Conservation (phyloP, 1,140 invertebrate genomes). For the Riptortus pedestris region DNA sequence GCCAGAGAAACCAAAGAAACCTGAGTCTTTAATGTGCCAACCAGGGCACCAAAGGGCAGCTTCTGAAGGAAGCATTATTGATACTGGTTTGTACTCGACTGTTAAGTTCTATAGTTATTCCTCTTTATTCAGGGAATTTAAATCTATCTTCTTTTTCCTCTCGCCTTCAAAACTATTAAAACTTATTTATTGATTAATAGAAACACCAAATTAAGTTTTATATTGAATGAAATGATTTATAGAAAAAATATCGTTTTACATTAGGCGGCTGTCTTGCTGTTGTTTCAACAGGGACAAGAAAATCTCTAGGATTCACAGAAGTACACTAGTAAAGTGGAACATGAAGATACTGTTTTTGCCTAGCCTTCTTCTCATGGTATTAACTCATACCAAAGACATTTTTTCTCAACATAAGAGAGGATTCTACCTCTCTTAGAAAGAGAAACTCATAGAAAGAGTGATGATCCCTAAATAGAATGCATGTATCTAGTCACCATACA, state of each 20-base stretch:
- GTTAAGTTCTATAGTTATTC: conserved; percentile 29
- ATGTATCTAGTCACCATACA: too few species aligned
- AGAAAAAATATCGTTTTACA: not conserved
- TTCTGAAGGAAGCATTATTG: conserved; percentile 44
- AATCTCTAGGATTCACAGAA: too few species aligned
- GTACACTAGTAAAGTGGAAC: too few species aligned
- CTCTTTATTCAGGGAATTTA: not conserved
- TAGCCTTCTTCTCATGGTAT: too few species aligned
- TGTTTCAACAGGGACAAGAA: too few species aligned
- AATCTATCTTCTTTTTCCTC: not conserved
- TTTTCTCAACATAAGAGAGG: too few species aligned
- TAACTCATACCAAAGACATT: too few species aligned
- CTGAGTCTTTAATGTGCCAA: conserved; percentile 35
- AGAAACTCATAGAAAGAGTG: too few species aligned
- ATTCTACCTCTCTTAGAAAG: too few species aligned
- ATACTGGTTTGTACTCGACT: conserved; percentile 37
- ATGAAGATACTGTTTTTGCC: too few species aligned
- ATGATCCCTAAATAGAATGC: too few species aligned
- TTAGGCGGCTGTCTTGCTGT: not conserved
- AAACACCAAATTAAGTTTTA: not conserved
- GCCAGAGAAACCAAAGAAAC: conserved; percentile 40
- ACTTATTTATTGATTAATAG: not conserved
- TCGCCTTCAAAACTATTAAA: not conserved
- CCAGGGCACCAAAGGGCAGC: conserved; percentile 39
- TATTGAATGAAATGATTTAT: not conserved